Evolutionary conservation across 2,888 invertebrate species (phyloP).

Genomic region (Erebia ligea): DNA sequence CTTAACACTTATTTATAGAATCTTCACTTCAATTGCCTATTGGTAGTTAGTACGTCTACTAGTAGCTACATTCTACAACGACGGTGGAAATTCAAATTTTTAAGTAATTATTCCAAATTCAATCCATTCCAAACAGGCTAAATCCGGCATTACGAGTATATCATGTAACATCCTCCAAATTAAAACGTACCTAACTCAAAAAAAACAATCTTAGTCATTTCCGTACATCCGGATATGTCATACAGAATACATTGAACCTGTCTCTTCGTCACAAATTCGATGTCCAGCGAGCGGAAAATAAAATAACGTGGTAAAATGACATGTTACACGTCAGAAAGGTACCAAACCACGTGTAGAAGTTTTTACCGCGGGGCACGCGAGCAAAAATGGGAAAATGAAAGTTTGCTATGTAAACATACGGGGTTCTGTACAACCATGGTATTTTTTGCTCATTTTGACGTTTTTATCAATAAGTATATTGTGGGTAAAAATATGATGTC

Average conservation of each 20-base stretch:
- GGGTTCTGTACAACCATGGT: background rate
- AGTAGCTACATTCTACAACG: no score
- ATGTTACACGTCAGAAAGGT: conserved; percentile 24
- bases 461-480: no score
- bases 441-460: no score
- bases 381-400: conserved; percentile 7
- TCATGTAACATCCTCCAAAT: background rate
- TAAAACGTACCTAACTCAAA: background rate
- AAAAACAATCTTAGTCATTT: background rate
- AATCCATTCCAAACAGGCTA: background rate
- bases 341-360: background rate
- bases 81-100: no score
- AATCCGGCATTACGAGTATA: background rate
- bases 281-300: conserved; percentile 29
- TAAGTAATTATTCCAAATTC: no score
- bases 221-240: conserved; percentile 2
- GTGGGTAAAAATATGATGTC: no score
- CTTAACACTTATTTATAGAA: no score
- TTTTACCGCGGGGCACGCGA: conserved; percentile 22
- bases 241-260: conserved; percentile 10
- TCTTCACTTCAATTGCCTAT: no score
- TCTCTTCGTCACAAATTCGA: conserved; percentile 22
- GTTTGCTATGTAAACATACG: background rate
- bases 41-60: background rate
- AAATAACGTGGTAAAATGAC: conserved; percentile 11